Conservation (phyloP, 2,888 invertebrate species). For the Brassicogethes aeneus region DNA sequence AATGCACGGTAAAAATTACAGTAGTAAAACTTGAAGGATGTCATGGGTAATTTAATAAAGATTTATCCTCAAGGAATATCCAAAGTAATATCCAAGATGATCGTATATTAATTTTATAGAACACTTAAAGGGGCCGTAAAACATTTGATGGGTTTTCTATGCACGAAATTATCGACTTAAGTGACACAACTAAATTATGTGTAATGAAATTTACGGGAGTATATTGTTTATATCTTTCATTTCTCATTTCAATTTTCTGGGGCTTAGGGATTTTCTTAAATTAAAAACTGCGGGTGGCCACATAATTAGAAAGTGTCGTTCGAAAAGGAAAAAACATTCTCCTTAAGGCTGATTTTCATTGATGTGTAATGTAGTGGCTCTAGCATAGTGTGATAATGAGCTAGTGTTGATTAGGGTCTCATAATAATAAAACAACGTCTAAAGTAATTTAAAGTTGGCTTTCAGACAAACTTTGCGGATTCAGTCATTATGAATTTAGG, state of each 20-base stretch:
- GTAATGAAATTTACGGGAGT: no score
- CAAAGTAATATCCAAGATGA: background rate
- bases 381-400: slow-evolving; percentile 1
- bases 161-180: background rate
- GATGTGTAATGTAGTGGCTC: no score
- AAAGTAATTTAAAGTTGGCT: slow-evolving; percentile 3
- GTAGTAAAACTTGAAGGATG: no score
- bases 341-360: no score
- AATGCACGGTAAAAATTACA: no score
- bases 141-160: background rate
- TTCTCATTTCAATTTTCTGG: no score
- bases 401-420: background rate
- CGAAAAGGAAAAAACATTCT: no score
- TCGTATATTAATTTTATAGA: background rate
- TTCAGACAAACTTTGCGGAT: slow-evolving; percentile 1
- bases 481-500: slow-evolving; percentile 2
- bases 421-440: slow-evolving; percentile 1
- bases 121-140: background rate
- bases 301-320: no score
- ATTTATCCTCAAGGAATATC: background rate
- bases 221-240: no score
- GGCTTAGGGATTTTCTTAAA: no score
- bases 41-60: background rate
- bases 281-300: no score
- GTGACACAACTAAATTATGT: no score